phyloP scores from a whole-genome alignment of 2,888 invertebrate genomes.

The Andrena praecox region DNA sequence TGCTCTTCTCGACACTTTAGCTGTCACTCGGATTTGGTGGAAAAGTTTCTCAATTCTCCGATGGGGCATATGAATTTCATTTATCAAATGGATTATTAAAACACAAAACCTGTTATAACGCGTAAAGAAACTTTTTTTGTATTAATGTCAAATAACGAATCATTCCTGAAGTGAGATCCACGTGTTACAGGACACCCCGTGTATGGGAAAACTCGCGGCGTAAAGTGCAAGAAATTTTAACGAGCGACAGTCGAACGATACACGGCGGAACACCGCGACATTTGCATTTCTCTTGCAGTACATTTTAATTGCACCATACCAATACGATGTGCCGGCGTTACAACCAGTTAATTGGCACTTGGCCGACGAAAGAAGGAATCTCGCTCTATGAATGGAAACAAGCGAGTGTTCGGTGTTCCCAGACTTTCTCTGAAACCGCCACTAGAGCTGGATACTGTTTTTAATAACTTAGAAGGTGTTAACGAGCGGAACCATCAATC shows the following conservation, averaged over 20 bases:
- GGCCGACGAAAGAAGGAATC: conserved; percentile 10
- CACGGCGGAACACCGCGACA: not conserved
- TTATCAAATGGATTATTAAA: no score
- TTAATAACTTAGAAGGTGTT: not conserved
- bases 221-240: conserved; percentile 12
- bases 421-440: conserved; percentile 37
- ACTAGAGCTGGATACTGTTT: not conserved
- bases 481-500: conserved; percentile 10
- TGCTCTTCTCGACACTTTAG: no score
- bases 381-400: conserved; percentile 21
- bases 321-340: conserved; percentile 3
- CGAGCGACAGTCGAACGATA: not conserved
- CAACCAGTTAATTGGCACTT: conserved; percentile 35
- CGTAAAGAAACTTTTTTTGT: no score
- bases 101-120: no score
- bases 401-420: conserved; percentile 34
- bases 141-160: no score
- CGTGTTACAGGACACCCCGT: not conserved
- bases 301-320: conserved; percentile 27
- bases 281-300: conserved; percentile 6
- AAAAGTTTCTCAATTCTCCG: no score
- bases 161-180: no score
- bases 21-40: no score
- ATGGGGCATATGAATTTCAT: no score
- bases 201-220: not conserved